Base-by-base conservation (phyloP, 1,140 invertebrate genomes). In the Chionoecetes opilio region DNA sequence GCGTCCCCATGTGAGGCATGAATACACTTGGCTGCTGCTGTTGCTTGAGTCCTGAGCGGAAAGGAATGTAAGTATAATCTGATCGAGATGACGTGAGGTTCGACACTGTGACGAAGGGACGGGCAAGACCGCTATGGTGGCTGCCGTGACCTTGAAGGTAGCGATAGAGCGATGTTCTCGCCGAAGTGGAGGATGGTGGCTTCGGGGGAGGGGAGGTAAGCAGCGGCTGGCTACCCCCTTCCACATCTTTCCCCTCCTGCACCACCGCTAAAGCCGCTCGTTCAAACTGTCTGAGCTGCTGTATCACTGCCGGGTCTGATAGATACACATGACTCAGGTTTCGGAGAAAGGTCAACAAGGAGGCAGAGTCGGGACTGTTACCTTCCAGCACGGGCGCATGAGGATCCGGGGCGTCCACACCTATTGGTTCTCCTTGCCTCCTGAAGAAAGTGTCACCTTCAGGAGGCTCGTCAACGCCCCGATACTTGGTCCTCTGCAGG, bases 291-390 rank as follows among this genome's bases (percentile, higher is more conserved):
- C 88, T 82, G 0, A 96, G 93, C 34, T 96, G 92, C 31, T 96
- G 89, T 29, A 92, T 92, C 0, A 96, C 75, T 17, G 88, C 92
- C 8, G 96, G 96, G 31, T 96, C 92, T 35, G 96, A 94, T 21
- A 96, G 89, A 32, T 96, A 96, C 1, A 95, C 84, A 0, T 96
- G 92, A 85, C 96, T 96, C 8, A 96, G 46, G 82, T 96, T 95
- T 63, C 96, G 91, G 32, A 96, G 82, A 17, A 95, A 29, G 17
- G 94, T 92, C 85, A 53, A 95, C 1, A 95, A 86, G 29, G 91
- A 90, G 17, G 88, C 46, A 3, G 89, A 87, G 29, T 95, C 85
- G 29, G 86, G 14, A 31, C 34, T 26, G 26, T 91, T 37, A 14
- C 31, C 75, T 26, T 95, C 94, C 75, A 87, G 17, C 3, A 95